Percentiles rank a stretch among this genome's conserved stretches.
These are phyloP conservation scores for Catocala fraxini DNA, from an alignment of 2,888 invertebrate species.

Conservation along the genomic window DNA sequence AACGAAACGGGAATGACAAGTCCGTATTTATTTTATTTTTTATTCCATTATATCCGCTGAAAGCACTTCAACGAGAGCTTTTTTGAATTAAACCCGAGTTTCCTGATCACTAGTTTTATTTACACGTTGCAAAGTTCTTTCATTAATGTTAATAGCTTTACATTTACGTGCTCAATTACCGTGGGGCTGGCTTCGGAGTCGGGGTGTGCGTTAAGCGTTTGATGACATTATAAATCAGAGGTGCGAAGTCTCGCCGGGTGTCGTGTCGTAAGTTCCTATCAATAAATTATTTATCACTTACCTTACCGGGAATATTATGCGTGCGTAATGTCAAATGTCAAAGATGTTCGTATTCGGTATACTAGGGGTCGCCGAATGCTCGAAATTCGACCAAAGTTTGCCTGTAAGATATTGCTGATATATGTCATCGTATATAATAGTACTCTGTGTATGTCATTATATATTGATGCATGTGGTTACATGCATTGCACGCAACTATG, in stretches of 20 bases:
- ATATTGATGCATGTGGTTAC: no score
- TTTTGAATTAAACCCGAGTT: constrained; percentile 31
- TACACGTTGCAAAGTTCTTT: constrained; percentile 23
- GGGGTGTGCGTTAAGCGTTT: constrained; percentile 47
- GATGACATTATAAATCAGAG: constrained; percentile 68
- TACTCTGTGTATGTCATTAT: no score
- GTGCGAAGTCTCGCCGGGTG: constrained; percentile 64
- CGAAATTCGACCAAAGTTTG: no score
- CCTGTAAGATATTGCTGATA: no score
- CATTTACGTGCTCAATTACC: constrained; percentile 19
- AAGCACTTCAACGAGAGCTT: constrained; percentile 43
- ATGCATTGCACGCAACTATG: no score
- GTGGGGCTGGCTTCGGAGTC: constrained; percentile 14
- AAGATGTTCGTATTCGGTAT: not conserved
- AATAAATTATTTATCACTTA: constrained; percentile 12
- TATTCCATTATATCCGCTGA: constrained; percentile 59
- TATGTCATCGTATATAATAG: no score
- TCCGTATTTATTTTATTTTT: constrained; percentile 74
- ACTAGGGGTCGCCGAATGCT: no score
- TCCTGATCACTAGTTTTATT: constrained; percentile 27
- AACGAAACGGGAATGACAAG: constrained; percentile 68
- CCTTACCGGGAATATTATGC: not conserved
- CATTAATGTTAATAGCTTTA: constrained; percentile 24
- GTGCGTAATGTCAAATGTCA: constrained; percentile 3
- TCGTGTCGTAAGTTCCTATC: constrained; percentile 41